Conservation (phyloP, 2,888 invertebrate genomes). For the Lithophane socia region DNA sequence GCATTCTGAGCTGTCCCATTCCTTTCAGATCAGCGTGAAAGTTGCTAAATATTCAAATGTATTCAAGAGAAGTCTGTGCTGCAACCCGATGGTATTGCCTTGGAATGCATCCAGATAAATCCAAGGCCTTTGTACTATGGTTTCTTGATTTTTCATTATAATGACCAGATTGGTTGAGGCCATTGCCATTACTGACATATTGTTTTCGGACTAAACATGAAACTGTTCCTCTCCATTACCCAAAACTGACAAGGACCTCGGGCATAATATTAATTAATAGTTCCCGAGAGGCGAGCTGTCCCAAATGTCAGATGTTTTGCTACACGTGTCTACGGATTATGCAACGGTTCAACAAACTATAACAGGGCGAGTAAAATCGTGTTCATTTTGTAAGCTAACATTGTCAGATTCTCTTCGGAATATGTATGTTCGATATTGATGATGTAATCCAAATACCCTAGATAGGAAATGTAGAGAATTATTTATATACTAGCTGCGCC, state of each 20-base stretch:
- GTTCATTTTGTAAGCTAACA: slow-evolving; percentile 42
- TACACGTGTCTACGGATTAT: slow-evolving; percentile 57
- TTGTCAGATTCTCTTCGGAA: slow-evolving; percentile 24
- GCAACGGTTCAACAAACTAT: slow-evolving; percentile 60
- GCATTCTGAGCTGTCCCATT: slow-evolving; percentile 21
- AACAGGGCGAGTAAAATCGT: slow-evolving; percentile 35
- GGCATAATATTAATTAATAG: slow-evolving; percentile 61
- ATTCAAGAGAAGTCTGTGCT: slow-evolving; percentile 29
- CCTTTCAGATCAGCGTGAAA: slow-evolving; percentile 48
- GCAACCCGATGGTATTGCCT: slow-evolving; percentile 17
- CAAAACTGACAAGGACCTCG: slow-evolving; percentile 44
- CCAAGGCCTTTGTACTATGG: not conserved
- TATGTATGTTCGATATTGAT: not conserved
- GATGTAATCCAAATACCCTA: slow-evolving; percentile 11
- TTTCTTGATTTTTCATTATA: slow-evolving; percentile 12
- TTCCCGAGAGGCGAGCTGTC: slow-evolving; percentile 54
- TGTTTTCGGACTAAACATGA: slow-evolving; percentile 42
- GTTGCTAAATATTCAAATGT: slow-evolving; percentile 53
- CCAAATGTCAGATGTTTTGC: slow-evolving; percentile 61
- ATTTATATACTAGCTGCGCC: too few species aligned
- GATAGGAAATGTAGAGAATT: not conserved
- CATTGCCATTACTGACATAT: slow-evolving; percentile 36
- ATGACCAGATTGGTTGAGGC: slow-evolving; percentile 20
- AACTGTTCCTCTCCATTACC: slow-evolving; percentile 50
- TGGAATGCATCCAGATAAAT: slow-evolving; percentile 43